Percentiles rank a stretch among this genome's conserved stretches.
Evolutionary conservation across 2,113 vertebrate species (phyloP).

Genomic region (Tenrec ecaudatus): DNA sequence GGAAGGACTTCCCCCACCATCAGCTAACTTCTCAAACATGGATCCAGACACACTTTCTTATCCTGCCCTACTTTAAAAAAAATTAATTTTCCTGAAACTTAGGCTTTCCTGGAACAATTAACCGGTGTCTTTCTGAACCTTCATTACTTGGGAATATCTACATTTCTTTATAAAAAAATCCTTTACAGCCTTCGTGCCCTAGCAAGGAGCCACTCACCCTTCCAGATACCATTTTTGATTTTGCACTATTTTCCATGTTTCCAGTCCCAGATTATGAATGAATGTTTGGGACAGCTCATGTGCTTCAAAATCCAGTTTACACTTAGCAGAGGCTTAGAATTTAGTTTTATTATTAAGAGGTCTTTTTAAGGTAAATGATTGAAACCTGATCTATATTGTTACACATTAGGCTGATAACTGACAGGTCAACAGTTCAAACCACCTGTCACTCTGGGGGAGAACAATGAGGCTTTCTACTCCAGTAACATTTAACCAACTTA

Average conservation of each 20-base stretch:
- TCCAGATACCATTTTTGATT: background rate
- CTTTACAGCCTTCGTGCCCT: background rate
- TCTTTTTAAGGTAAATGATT: slow-evolving; percentile 15
- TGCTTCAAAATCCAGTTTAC: slow-evolving; percentile 9
- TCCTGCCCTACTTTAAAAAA: background rate
- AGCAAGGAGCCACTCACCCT: background rate
- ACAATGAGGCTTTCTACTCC: no score
- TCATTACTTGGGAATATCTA: background rate
- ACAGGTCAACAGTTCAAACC: no score
- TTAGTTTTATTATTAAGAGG: background rate
- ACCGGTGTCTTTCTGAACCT: background rate
- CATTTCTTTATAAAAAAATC: background rate
- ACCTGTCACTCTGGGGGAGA: no score
- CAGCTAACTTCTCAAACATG: background rate
- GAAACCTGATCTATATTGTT: background rate
- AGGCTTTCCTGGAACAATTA: background rate
- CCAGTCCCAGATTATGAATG: background rate
- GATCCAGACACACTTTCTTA: background rate
- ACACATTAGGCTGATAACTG: no score
- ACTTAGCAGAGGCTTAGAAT: background rate
- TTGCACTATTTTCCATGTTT: background rate
- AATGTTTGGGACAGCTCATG: no score
- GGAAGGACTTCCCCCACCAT: background rate
- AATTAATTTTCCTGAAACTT: background rate
- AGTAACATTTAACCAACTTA: no score